phyloP scores from a whole-genome alignment of 2,113 vertebrate genomes.

The Rhinolophus ferrumequinum region DNA sequence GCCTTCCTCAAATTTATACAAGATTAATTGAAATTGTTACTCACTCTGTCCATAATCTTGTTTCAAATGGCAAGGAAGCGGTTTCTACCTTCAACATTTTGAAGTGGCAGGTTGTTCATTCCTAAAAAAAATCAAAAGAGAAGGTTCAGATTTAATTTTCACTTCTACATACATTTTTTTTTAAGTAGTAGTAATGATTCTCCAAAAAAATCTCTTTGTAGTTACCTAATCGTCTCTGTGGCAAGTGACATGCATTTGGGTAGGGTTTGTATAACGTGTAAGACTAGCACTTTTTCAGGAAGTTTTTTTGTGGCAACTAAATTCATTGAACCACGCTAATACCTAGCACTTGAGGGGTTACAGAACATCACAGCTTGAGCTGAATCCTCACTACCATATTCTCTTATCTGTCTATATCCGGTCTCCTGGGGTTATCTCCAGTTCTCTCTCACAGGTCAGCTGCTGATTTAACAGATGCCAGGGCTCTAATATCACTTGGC shows the following conservation, averaged over 20 bases:
- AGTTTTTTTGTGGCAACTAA: neutral
- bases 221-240: neutral
- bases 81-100: neutral
- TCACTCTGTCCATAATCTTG: neutral
- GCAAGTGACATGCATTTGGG: neutral
- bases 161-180: neutral
- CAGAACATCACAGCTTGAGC: neutral
- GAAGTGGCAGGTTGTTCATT: neutral
- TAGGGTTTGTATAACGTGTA: neutral
- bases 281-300: neutral
- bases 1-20: neutral
- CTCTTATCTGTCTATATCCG: neutral
- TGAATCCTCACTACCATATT: neutral
- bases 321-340: neutral
- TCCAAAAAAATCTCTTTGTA: neutral
- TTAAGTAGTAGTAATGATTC: neutral
- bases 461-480: neutral
- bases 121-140: neutral
- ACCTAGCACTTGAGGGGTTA: neutral
- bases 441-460: neutral
- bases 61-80: neutral
- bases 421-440: neutral
- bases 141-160: neutral
- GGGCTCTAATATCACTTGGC: neutral
- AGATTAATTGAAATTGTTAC: constrained; percentile 22